phyloP scores from a whole-genome alignment of 1,140 invertebrate genomes.

The Anastatus disparis region DNA sequence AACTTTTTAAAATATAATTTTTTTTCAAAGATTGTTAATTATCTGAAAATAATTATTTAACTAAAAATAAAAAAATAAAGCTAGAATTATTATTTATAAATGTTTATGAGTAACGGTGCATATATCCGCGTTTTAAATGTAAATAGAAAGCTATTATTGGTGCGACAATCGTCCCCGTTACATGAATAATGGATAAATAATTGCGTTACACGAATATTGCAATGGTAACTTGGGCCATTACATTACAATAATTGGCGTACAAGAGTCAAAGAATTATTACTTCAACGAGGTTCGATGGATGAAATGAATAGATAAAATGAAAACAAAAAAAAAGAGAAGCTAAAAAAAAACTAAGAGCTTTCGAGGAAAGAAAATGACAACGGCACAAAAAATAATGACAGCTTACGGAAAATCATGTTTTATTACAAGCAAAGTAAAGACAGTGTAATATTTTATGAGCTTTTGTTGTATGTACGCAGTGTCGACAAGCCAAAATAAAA shows the following conservation, averaged over 20 bases:
- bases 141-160: constrained; percentile 15
- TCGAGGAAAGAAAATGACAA: background rate
- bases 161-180: constrained; percentile 47
- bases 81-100: too few relatives aligned
- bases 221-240: constrained; percentile 49
- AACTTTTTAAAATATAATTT: too few relatives aligned
- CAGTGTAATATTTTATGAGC: constrained; percentile 32
- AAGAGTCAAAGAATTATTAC: background rate
- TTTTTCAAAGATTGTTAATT: too few relatives aligned
- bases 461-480: too few relatives aligned
- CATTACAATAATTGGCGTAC: constrained; percentile 49
- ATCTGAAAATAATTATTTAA: too few relatives aligned
- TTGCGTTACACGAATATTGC: constrained; percentile 51
- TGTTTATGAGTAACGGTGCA: too few relatives aligned
- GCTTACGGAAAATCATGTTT: background rate
- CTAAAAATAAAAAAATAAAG: too few relatives aligned
- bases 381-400: constrained; percentile 10
- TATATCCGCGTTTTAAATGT: too few relatives aligned
- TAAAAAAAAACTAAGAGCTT: background rate
- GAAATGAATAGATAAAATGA: background rate
- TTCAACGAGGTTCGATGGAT: too few relatives aligned
- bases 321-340: background rate
- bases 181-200: constrained; percentile 57
- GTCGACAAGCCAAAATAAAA: too few relatives aligned
- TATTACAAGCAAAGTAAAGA: background rate